phyloP scores from a whole-genome alignment of 2,888 invertebrate species.

The Lucinisca nassula region DNA sequence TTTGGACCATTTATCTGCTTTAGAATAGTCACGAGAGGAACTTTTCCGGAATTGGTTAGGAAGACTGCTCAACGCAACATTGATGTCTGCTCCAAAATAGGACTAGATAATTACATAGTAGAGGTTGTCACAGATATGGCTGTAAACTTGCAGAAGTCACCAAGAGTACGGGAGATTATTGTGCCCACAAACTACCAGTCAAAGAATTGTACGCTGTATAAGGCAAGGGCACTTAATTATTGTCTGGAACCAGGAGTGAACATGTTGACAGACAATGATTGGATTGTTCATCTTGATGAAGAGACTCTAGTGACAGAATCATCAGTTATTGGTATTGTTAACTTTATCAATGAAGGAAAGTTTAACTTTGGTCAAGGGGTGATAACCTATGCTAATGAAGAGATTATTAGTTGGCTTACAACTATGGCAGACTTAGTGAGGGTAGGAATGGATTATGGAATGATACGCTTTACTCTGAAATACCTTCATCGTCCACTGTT shows the following conservation, averaged over 20 bases:
- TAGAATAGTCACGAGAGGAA: conserved; percentile 77
- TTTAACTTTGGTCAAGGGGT: conserved; percentile 83
- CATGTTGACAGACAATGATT: conserved; percentile 80
- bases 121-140: conserved; percentile 79
- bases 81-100: conserved; percentile 73
- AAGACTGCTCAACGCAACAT: conserved; percentile 77
- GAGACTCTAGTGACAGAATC: conserved; percentile 83
- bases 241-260: conserved; percentile 78
- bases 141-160: conserved; percentile 71
- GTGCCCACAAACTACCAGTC: conserved; percentile 78
- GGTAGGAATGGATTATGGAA: conserved; percentile 81
- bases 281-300: conserved; percentile 85
- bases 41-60: conserved; percentile 75
- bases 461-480: conserved; percentile 74
- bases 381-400: conserved; percentile 80
- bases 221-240: conserved; percentile 83
- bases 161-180: conserved; percentile 73
- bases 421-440: conserved; percentile 81
- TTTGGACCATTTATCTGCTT: conserved; percentile 81
- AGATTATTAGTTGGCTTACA: conserved; percentile 83
- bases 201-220: conserved; percentile 74
- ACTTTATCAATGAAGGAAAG: conserved; percentile 80
- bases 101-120: conserved; percentile 77
- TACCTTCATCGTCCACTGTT: conserved; percentile 80
- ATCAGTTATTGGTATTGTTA: conserved; percentile 82